Base-by-base conservation (phyloP, 2,888 invertebrate species). In the Sialis lutaria region DNA sequence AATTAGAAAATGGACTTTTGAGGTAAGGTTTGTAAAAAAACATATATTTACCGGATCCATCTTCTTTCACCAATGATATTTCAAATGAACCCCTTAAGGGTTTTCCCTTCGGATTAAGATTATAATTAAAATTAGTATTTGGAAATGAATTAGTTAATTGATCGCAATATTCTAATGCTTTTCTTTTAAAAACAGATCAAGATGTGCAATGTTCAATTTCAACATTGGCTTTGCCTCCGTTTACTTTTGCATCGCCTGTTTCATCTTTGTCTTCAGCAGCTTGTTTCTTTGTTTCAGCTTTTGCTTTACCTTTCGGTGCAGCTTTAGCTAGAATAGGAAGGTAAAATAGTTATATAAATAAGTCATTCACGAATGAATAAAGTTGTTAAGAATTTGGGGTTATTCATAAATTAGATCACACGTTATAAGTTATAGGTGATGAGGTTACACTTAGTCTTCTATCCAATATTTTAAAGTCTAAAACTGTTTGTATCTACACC, bases 1-100 rank as follows among this genome's bases (percentile, higher is more conserved):
- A 22, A 22, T 22, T 22, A 22, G 22, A 22, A 22, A 22, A 4
- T 22, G 4, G 22, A 22, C 22, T 22, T 22, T 22, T 22, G 22
- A 22, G 22, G 2, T 22, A 22, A 22, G 22, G n/a, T 40, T 42
- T 33, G 9, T 12, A 40, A 33, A 9, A 33, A 12, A 5, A 12
- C 4, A 45, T 37, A 10, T 45, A 45, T 44, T 47, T 45, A 53
- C 53, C 51, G 41, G 49, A 41, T 12, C 49, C 52, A 50, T 49
- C 49, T 33, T 32, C 39, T 42, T 50, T 49, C 30, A 31, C 22
- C 7, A 51, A 45, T 8, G 50, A 47, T 47, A 56, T 52, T 47
- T 55, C 55, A 50, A 56, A 56, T 13, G 54, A 50, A 44, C 54
- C 55, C 42, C 50, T 51, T 9, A 52, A 49, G 32, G 55, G 55